A percentile compares a stretch with the other conserved stretches of the same genome.
Conservation (phyloP, 2,797 vertebrate genomes). For the Rallus crepitans region DNA sequence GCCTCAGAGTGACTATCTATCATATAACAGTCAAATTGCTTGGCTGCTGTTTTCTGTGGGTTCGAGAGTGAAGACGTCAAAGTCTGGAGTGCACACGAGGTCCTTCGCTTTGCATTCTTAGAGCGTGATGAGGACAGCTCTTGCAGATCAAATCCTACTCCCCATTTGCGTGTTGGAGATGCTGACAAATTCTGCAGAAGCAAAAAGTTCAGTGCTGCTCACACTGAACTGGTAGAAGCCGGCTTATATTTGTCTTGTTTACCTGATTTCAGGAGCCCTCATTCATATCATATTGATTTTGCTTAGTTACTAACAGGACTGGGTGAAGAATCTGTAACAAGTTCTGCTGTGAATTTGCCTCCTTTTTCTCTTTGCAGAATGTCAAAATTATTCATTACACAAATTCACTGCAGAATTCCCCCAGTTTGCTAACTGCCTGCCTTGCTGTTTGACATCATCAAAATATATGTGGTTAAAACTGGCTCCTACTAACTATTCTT, state of each 20-base stretch:
- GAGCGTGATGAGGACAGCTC: conserved; percentile 3
- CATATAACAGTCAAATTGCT: not conserved
- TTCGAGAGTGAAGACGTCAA: not conserved
- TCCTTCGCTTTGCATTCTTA: conserved; percentile 34
- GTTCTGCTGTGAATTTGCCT: not conserved
- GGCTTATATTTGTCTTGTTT: not conserved
- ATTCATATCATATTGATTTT: conserved; percentile 33
- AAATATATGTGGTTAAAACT: conserved; percentile 30
- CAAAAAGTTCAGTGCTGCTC: not conserved
- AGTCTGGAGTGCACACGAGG: conserved; percentile 12
- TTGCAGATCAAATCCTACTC: conserved; percentile 41
- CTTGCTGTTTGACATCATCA: conserved; percentile 24
- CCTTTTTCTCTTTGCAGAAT: not conserved
- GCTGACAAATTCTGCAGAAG: conserved; percentile 31
- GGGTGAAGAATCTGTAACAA: not conserved
- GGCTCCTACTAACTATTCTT: not conserved
- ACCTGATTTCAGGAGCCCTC: conserved; percentile 24
- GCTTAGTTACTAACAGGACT: not conserved
- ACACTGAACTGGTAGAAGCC: not conserved
- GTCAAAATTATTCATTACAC: conserved; percentile 3
- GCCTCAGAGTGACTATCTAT: conserved; percentile 46
- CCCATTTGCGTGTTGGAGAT: conserved; percentile 14
- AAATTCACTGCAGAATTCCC: not conserved
- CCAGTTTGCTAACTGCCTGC: not conserved
- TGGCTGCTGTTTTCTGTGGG: not conserved